Percentiles rank a stretch among this genome's conserved stretches.
These are phyloP conservation scores for Brenthis ino DNA, from an alignment of 2,888 invertebrate species.

Conservation along the genomic window DNA sequence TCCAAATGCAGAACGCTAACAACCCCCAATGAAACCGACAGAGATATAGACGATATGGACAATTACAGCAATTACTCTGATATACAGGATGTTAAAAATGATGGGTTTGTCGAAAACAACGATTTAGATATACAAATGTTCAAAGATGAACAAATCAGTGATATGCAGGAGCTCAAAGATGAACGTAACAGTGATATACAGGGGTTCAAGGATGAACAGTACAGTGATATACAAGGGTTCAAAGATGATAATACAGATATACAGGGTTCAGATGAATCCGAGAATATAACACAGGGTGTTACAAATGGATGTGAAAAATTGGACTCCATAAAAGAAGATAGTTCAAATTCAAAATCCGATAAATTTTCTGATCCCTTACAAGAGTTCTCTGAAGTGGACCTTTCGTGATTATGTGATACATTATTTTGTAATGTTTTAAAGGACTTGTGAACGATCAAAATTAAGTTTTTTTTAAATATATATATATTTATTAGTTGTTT, in stretches of 20 bases:
- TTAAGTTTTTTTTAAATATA: background rate
- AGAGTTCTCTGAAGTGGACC: slow-evolving; percentile 63
- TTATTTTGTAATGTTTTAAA: slow-evolving; percentile 54
- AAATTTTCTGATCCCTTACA: slow-evolving; percentile 55
- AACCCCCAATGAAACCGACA: slow-evolving; percentile 57
- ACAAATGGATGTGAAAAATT: slow-evolving; percentile 32
- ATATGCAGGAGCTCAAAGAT: background rate
- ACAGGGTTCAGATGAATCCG: background rate
- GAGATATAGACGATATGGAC: slow-evolving; percentile 58
- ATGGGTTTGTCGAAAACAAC: background rate
- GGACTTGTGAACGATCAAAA: slow-evolving; percentile 24
- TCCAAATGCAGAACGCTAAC: slow-evolving; percentile 52
- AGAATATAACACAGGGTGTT: background rate
- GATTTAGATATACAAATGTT: background rate
- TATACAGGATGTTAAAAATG: slow-evolving; percentile 28
- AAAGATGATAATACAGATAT: slow-evolving; percentile 3
- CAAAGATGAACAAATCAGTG: background rate
- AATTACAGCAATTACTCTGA: slow-evolving; percentile 47
- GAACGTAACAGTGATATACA: background rate
- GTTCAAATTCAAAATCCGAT: slow-evolving; percentile 42
- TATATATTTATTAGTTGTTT: background rate
- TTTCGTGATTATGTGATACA: slow-evolving; percentile 62
- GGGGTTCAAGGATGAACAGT: slow-evolving; percentile 1
- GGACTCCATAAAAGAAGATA: slow-evolving; percentile 39
- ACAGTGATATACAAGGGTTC: background rate